Evolutionary conservation across 1,140 invertebrate species (phyloP).

Genomic region (Drosophila sucinea): DNA sequence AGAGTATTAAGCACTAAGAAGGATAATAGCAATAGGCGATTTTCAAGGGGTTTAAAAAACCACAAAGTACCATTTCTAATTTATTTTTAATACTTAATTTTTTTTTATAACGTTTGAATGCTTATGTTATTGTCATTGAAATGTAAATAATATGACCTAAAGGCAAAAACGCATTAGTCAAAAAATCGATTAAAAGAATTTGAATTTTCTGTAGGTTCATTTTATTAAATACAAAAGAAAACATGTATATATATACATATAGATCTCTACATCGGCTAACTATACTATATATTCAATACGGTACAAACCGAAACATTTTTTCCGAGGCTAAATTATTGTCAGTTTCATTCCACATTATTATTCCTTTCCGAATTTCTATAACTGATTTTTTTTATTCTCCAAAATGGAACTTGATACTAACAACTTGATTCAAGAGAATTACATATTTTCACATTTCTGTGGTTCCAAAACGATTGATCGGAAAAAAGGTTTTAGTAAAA

Average conservation of each 20-base stretch:
- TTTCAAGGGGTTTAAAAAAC: conserved; percentile 4
- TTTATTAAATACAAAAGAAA: neutral
- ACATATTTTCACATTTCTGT: too few species aligned
- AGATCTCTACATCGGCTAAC: neutral
- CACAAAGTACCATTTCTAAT: neutral
- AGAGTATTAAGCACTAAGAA: neutral
- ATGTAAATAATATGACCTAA: neutral
- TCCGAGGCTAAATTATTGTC: neutral
- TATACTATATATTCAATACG: neutral
- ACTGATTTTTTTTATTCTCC: too few species aligned
- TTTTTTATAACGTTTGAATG: neutral
- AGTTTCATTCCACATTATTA: neutral
- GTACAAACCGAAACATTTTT: neutral
- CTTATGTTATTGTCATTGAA: conserved; percentile 2
- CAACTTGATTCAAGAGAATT: too few species aligned
- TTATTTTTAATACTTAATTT: neutral
- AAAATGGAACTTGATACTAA: too few species aligned
- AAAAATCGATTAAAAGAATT: neutral
- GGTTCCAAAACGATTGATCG: too few species aligned
- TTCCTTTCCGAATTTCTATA: too few species aligned
- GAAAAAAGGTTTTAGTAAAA: too few species aligned
- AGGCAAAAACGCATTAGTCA: conserved; percentile 5
- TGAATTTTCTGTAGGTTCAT: neutral
- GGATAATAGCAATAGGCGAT: neutral
- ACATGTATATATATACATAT: neutral